A percentile compares a stretch with the other conserved stretches of the same genome.
phyloP scores from a whole-genome alignment of 1,140 invertebrate genomes.

The Temnothorax nylanderi region DNA sequence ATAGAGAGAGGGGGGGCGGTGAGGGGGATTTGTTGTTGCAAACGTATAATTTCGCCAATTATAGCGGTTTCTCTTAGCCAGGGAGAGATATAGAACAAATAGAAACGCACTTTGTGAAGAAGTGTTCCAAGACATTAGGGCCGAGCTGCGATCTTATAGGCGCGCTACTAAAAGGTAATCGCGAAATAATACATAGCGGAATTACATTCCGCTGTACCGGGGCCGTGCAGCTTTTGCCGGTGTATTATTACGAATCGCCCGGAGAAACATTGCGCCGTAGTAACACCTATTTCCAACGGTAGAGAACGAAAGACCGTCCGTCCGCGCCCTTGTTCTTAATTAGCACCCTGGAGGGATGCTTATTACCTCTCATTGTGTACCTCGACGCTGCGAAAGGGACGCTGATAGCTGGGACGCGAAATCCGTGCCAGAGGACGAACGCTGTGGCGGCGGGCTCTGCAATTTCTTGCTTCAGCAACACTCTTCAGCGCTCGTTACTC shows the following conservation, averaged over 20 bases:
- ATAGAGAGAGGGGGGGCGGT: neutral
- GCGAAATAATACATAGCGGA: conserved; percentile 56
- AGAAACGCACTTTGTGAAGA: conserved; percentile 39
- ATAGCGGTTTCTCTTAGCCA: conserved; percentile 24
- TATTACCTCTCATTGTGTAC: conserved; percentile 55
- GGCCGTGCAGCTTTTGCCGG: conserved; percentile 24
- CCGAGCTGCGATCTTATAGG: conserved; percentile 15
- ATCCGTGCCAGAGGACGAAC: conserved; percentile 41
- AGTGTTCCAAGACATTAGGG: conserved; percentile 46
- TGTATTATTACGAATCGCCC: conserved; percentile 50
- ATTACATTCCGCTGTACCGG: conserved; percentile 39
- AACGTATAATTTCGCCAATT: conserved; percentile 46
- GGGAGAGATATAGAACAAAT: conserved; percentile 52
- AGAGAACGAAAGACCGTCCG: conserved; percentile 16
- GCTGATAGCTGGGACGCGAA: conserved; percentile 45
- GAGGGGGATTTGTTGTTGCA: neutral
- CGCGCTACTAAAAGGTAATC: conserved; percentile 54
- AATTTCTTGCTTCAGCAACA: conserved; percentile 37
- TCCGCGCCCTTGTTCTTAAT: conserved; percentile 53
- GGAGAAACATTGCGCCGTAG: conserved; percentile 38
- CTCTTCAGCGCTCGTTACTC: conserved; percentile 35
- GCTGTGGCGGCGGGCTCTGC: conserved; percentile 13
- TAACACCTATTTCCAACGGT: conserved; percentile 51
- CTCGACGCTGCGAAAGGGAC: conserved; percentile 15
- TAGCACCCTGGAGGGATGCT: conserved; percentile 51